Conservation (phyloP, 2,797 vertebrate species). For the Esox masquinongy region DNA sequence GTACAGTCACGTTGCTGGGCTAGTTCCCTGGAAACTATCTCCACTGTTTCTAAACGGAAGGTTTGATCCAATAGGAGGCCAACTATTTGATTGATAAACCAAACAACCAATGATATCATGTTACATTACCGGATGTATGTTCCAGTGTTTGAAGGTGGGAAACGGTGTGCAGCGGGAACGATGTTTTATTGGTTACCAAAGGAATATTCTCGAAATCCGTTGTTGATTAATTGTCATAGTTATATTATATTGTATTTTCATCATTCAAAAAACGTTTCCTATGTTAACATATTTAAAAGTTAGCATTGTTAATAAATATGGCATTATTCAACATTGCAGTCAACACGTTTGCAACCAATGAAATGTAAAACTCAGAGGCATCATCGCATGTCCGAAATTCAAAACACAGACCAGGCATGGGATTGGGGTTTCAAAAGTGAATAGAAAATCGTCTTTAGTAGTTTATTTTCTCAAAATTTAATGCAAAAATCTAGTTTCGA, state of each 20-base stretch:
- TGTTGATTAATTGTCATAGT: not conserved
- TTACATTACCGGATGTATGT: not conserved
- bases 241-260: not conserved
- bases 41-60: conserved; percentile 35
- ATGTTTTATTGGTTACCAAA: not conserved
- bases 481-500: too few relatives aligned
- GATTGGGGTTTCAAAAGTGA: too few relatives aligned
- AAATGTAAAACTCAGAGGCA: too few relatives aligned
- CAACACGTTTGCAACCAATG: too few relatives aligned
- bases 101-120: conserved; percentile 40
- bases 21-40: conserved; percentile 71
- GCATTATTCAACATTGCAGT: too few relatives aligned
- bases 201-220: conserved; percentile 55
- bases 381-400: too few relatives aligned
- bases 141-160: conserved; percentile 7
- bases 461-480: too few relatives aligned
- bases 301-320: too few relatives aligned
- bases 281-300: too few relatives aligned
- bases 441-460: too few relatives aligned
- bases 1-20: conserved; percentile 41
- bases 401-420: too few relatives aligned
- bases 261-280: not conserved
- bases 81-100: conserved; percentile 25
- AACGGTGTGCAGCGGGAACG: not conserved
- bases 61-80: conserved; percentile 48